Conservation (phyloP, 2,113 vertebrate species). For the Myocastor coypus region DNA sequence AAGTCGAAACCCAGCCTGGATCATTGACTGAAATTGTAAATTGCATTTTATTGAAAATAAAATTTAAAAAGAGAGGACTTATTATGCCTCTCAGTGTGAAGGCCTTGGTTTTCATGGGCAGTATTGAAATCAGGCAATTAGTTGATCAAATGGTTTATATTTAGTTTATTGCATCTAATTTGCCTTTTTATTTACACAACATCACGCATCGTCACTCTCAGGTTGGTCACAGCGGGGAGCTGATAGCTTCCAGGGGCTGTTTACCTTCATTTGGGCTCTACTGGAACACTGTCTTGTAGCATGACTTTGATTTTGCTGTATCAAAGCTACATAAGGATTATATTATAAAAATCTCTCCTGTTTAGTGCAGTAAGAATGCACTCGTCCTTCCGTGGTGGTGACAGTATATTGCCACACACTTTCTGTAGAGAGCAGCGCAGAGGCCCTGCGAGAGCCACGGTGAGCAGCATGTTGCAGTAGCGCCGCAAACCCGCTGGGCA, state of each 20-base stretch:
- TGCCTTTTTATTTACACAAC: constrained; percentile 16
- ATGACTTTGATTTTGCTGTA: background rate
- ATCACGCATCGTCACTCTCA: background rate
- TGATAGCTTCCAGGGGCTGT: background rate
- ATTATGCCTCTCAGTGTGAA: background rate
- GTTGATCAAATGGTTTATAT: background rate
- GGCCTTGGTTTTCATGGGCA: background rate
- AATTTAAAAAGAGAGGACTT: background rate
- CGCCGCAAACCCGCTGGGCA: background rate
- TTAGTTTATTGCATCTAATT: background rate
- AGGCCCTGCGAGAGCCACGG: too few species aligned
- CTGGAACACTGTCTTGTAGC: background rate
- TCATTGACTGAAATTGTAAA: background rate
- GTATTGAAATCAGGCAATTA: background rate
- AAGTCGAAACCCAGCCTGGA: background rate
- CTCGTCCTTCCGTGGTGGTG: background rate
- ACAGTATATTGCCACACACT: background rate
- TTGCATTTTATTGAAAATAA: background rate
- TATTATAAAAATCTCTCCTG: background rate
- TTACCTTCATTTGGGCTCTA: background rate
- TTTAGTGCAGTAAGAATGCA: background rate
- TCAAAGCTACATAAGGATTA: background rate
- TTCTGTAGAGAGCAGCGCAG: too few species aligned
- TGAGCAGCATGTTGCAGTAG: background rate
- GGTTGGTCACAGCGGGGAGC: background rate